Evolutionary conservation across 2,797 vertebrate species (phyloP), one percentile per base, ranked within the genome.

Genomic region (Tragelaphus eurycerus): DNA sequence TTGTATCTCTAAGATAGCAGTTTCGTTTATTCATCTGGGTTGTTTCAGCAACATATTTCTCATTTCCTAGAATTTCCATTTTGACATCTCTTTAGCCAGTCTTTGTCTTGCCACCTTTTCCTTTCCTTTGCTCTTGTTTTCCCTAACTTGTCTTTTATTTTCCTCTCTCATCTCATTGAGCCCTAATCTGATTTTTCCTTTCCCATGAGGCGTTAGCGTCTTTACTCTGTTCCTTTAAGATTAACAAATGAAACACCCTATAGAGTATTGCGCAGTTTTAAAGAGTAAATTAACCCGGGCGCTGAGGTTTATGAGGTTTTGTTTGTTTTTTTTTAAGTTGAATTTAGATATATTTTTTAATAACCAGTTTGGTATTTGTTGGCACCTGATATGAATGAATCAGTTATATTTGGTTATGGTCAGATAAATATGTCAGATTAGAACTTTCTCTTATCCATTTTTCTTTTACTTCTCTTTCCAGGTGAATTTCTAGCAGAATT

Each of bases 111-210:
- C 60, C 50, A 86, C 23, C 27, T 95, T 89, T 31, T 8, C 34
- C 86, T 95, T 62, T 92, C 38, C n/a, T 57, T 67, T 93, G 60
- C 3, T 79, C 31, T 55, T 71, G n/a, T 86, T 92, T 83, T 86
- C 50, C n/a, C 46, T 89, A 43, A 86, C 0, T 48, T 90, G 23
- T 17, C 43, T 89, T 92, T 62, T 95, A 31, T 91, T 27, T 94
- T 92, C n/a, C 8, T 59, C n/a, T 88, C 55, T 91, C 15, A 13
- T 94, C 31, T 94, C 34, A 50, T 46, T 95, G 89, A 96, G 74
- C 21, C 46, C 43, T 95, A 97, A 95, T 54, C 21, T 93, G 85
- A 48, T 78, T 93, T 93, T 97, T 95, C 43, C 54, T 94, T 97
- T 96, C 17, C 64, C 71, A 14, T 78, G 54, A 93, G 52, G 76